A percentile compares a stretch with the other conserved stretches of the same genome.
These are phyloP conservation scores for Triplophysa siluroides DNA, from an alignment of 2,113 vertebrate genomes.

Conservation along the genomic window DNA sequence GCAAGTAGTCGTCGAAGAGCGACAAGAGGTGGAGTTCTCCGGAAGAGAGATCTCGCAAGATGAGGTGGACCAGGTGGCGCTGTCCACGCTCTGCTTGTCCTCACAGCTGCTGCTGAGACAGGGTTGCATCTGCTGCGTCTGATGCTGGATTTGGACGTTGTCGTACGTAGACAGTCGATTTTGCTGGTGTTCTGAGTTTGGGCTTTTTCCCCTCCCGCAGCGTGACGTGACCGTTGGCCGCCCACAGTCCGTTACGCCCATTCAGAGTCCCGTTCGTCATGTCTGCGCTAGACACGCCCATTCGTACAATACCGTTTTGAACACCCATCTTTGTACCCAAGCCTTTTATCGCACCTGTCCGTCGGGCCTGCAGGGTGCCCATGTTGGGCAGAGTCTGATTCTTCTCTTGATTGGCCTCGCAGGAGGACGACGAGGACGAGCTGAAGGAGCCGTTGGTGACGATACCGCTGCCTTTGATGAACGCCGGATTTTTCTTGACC, in stretches of 20 bases:
- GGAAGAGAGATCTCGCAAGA: slow-evolving; percentile 97
- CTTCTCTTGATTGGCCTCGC: slow-evolving; percentile 80
- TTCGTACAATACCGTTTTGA: slow-evolving; percentile 78
- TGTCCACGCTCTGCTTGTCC: slow-evolving; percentile 97
- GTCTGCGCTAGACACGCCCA: slow-evolving; percentile 83
- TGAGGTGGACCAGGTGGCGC: slow-evolving; percentile 97
- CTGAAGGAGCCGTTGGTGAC: slow-evolving; percentile 98
- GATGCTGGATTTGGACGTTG: slow-evolving; percentile 90
- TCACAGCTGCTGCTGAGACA: slow-evolving; percentile 78
- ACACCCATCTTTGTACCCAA: slow-evolving; percentile 92
- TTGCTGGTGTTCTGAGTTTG: slow-evolving; percentile 82
- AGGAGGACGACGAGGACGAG: slow-evolving; percentile 78
- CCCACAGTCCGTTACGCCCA: slow-evolving; percentile 76
- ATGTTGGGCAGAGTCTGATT: slow-evolving; percentile 73
- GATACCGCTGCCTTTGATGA: slow-evolving; percentile 94
- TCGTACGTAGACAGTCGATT: slow-evolving; percentile 96
- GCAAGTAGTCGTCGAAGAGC: slow-evolving; percentile 95
- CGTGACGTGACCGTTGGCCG: slow-evolving; percentile 83
- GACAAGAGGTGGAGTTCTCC: slow-evolving; percentile 91
- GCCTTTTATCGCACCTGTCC: slow-evolving; percentile 81
- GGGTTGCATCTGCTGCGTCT: slow-evolving; percentile 72
- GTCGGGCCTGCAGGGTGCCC: slow-evolving; percentile 75
- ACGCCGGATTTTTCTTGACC: slow-evolving; percentile 94
- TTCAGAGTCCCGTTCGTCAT: slow-evolving; percentile 68
- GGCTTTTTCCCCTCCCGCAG: slow-evolving; percentile 85